Evolutionary conservation across 1,140 invertebrate species (phyloP).

Genomic region (Manduca sexta): DNA sequence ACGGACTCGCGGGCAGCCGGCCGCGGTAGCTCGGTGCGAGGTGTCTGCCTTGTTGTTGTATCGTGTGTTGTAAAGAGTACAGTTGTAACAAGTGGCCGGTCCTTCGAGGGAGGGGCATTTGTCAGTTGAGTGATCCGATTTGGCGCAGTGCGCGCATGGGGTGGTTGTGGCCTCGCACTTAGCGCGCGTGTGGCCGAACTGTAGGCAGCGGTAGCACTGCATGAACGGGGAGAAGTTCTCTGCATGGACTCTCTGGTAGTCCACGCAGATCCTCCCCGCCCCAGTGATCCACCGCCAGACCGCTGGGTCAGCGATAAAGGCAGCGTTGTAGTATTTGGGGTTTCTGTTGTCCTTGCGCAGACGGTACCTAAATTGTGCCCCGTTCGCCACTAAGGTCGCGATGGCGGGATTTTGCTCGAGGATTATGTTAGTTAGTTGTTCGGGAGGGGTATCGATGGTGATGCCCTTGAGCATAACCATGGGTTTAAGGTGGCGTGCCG

Average conservation of each 20-base stretch:
- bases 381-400: background rate
- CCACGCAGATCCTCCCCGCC: background rate
- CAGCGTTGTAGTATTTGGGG: background rate
- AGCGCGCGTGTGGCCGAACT: too few relatives aligned
- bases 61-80: too few relatives aligned
- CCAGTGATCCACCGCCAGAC: background rate
- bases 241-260: background rate
- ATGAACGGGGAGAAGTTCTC: background rate
- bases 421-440: background rate
- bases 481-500: background rate
- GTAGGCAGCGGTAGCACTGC: too few relatives aligned
- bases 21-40: too few relatives aligned
- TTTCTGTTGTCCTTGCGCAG: background rate
- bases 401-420: background rate
- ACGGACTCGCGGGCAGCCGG: too few relatives aligned
- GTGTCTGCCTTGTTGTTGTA: too few relatives aligned
- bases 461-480: background rate
- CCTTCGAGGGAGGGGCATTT: too few relatives aligned
- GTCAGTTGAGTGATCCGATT: too few relatives aligned
- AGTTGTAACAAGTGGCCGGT: too few relatives aligned
- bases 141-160: too few relatives aligned
- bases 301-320: background rate
- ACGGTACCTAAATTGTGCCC: background rate
- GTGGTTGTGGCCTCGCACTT: too few relatives aligned
- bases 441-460: background rate